Evolutionary conservation across 2,797 vertebrate species (phyloP).

Genomic region (Cynopterus sphinx): DNA sequence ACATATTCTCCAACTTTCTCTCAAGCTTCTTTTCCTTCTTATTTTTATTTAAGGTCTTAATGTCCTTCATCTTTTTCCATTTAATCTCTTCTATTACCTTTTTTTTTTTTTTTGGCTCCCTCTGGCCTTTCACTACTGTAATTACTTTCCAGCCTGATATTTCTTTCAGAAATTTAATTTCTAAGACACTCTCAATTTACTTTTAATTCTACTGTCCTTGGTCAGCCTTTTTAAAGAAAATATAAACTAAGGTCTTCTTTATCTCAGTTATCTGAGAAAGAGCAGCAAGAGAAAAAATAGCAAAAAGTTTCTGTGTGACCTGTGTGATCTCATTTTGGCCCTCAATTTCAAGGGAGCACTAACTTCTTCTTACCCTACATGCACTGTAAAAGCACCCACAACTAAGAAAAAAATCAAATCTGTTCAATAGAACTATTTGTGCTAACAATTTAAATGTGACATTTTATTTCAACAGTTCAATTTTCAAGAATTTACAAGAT

Average conservation of each 20-base stretch:
- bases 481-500: neutral
- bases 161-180: constrained; percentile 39
- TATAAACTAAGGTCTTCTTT: neutral
- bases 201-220: neutral
- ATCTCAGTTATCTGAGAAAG: neutral
- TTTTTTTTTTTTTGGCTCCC: neutral
- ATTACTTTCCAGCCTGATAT: neutral
- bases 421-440: neutral
- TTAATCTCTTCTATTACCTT: neutral
- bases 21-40: neutral
- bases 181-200: neutral
- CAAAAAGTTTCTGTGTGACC: neutral
- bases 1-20: neutral
- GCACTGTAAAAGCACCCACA: neutral
- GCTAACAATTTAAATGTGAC: neutral
- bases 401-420: neutral
- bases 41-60: neutral
- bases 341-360: neutral
- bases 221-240: neutral
- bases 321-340: neutral
- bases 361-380: neutral
- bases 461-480: neutral
- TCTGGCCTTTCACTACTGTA: neutral
- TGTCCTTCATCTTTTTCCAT: neutral
- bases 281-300: neutral